Conservation (phyloP, 2,797 vertebrate genomes). For the Streptopelia turtur region DNA sequence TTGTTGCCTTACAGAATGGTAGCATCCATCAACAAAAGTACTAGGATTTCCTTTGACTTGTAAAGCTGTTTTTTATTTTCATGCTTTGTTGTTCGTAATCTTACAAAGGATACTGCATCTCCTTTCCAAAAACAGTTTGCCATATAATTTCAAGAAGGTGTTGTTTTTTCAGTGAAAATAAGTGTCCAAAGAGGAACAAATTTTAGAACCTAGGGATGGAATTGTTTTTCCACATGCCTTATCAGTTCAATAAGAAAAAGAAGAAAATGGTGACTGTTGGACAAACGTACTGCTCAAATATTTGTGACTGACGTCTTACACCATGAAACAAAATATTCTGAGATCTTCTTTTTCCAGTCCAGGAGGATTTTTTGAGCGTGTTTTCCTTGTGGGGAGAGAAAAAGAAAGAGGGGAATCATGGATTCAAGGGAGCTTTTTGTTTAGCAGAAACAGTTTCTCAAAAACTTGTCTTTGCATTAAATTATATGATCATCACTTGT, state of each 20-base stretch:
- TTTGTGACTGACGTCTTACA: slow-evolving; percentile 11
- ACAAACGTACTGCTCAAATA: not conserved
- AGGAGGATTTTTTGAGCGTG: not conserved
- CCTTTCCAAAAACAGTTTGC: slow-evolving; percentile 20
- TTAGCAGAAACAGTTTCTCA: slow-evolving; percentile 32
- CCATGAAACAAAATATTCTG: slow-evolving; percentile 15
- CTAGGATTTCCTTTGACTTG: not conserved
- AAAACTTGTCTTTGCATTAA: slow-evolving; percentile 38
- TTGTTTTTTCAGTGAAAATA: slow-evolving; percentile 38
- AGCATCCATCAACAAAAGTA: not conserved
- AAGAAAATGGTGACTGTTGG: slow-evolving; percentile 45
- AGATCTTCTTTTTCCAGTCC: not conserved
- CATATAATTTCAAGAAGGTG: not conserved
- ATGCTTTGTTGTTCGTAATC: not conserved
- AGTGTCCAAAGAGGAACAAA: slow-evolving; percentile 44
- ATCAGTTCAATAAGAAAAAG: slow-evolving; percentile 18
- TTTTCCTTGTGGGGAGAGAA: not conserved
- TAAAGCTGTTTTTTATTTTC: not conserved
- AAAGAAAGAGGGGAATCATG: not conserved
- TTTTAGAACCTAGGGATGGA: slow-evolving; percentile 30
- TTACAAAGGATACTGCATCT: not conserved
- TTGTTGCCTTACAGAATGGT: not conserved
- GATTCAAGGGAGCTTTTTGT: not conserved
- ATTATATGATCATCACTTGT: not conserved
- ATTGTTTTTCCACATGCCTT: slow-evolving; percentile 19